Evolutionary conservation across 2,888 invertebrate genomes (phyloP).

Genomic region (Atethmia centrago): DNA sequence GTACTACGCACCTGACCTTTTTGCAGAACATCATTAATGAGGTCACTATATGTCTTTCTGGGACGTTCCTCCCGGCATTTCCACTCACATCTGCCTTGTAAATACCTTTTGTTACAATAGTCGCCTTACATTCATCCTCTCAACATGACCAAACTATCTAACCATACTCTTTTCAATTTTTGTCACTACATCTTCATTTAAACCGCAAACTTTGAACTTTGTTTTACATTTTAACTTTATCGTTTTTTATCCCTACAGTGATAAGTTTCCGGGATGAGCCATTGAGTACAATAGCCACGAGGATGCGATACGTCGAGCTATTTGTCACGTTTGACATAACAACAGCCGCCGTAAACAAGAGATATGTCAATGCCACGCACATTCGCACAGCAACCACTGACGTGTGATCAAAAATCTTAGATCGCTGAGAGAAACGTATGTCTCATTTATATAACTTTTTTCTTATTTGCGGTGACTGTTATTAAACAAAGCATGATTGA

Average conservation of each 20-base stretch:
- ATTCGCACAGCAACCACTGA: constrained; percentile 27
- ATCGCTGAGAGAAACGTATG: constrained; percentile 28
- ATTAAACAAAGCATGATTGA: constrained; percentile 47
- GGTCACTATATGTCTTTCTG: too few relatives aligned
- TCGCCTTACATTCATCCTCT: too few relatives aligned
- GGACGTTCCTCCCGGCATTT: too few relatives aligned
- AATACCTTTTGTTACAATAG: too few relatives aligned
- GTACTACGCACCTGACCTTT: too few relatives aligned
- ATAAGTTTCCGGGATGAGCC: background rate
- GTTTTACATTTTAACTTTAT: too few relatives aligned
- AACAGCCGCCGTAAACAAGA: constrained; percentile 22
- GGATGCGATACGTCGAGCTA: background rate
- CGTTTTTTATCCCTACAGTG: background rate
- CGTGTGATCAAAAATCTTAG: constrained; percentile 39
- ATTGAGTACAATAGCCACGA: background rate
- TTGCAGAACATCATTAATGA: too few relatives aligned
- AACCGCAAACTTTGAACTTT: too few relatives aligned
- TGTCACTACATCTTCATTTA: too few relatives aligned
- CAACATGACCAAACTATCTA: too few relatives aligned
- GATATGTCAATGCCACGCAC: constrained; percentile 44
- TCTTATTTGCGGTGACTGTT: constrained; percentile 28
- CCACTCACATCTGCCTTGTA: too few relatives aligned
- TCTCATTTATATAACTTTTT: constrained; percentile 48
- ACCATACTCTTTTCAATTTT: too few relatives aligned
- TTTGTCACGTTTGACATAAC: constrained; percentile 26